Conservation (phyloP, 2,113 vertebrate species). For the Corynorhinus townsendii region DNA sequence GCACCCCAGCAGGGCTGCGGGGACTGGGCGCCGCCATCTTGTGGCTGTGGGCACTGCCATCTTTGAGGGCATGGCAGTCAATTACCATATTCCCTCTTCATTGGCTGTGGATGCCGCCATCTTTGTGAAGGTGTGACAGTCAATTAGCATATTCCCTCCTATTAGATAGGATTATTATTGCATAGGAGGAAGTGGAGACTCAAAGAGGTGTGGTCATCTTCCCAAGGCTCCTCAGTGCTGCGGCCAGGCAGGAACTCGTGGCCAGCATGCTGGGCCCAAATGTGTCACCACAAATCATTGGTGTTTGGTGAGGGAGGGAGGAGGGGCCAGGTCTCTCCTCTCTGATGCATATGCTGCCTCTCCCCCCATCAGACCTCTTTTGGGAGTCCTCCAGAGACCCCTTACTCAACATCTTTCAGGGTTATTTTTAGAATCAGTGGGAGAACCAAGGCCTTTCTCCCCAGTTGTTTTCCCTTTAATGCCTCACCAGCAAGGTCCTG, state of each 20-base stretch:
- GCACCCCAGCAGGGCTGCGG: too few species aligned
- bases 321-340: neutral
- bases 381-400: neutral
- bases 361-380: neutral
- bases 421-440: neutral
- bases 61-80: too few species aligned
- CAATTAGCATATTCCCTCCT: too few species aligned
- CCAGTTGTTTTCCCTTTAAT: neutral
- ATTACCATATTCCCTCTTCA: too few species aligned
- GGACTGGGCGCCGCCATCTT: too few species aligned
- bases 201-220: rapidly evolving
- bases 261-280: neutral
- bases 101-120: too few species aligned
- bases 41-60: too few species aligned
- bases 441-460: too few species aligned
- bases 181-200: too few species aligned
- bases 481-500: too few species aligned
- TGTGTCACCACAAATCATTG: rapidly evolving
- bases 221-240: rapidly evolving
- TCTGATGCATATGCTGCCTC: rapidly evolving
- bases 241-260: rapidly evolving
- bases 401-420: neutral
- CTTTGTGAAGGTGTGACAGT: too few species aligned
- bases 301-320: neutral
- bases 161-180: too few species aligned